phyloP scores from a whole-genome alignment of 2,797 vertebrate species.

The Diglossa cyanea region DNA sequence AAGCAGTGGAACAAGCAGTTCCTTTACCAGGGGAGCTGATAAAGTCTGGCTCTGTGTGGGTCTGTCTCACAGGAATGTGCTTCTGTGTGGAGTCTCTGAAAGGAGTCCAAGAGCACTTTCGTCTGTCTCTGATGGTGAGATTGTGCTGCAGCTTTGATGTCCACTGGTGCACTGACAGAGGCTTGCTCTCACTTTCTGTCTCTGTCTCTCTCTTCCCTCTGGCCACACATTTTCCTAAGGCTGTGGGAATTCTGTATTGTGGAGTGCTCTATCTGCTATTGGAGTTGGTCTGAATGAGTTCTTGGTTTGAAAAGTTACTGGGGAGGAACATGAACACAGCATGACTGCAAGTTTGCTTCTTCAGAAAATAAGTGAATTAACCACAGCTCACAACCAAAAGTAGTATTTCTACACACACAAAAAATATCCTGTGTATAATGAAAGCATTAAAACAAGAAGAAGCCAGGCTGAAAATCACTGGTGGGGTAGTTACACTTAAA shows the following conservation, averaged over 20 bases:
- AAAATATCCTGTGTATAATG: fast-evolving
- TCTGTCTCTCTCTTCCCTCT: not conserved
- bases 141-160: conserved; percentile 6
- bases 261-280: not conserved
- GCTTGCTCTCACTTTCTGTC: not conserved
- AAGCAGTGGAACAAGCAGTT: not conserved
- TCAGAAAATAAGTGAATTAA: not conserved
- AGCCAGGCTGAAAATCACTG: not conserved
- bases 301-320: not conserved
- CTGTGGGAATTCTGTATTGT: not conserved
- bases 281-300: not conserved
- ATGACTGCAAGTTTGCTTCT: not conserved
- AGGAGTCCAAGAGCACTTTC: not conserved
- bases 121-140: not conserved
- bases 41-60: not conserved
- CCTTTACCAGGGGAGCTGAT: not conserved
- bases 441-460: not conserved
- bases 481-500: not conserved
- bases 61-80: not conserved
- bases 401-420: not conserved
- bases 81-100: conserved; percentile 5
- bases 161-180: not conserved
- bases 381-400: not conserved
- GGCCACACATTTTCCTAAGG: not conserved
- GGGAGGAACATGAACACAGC: not conserved